These are phyloP conservation scores for Ciona savignyi DNA, from an alignment of 23 tunicate species.

Conservation along the genomic window DNA sequence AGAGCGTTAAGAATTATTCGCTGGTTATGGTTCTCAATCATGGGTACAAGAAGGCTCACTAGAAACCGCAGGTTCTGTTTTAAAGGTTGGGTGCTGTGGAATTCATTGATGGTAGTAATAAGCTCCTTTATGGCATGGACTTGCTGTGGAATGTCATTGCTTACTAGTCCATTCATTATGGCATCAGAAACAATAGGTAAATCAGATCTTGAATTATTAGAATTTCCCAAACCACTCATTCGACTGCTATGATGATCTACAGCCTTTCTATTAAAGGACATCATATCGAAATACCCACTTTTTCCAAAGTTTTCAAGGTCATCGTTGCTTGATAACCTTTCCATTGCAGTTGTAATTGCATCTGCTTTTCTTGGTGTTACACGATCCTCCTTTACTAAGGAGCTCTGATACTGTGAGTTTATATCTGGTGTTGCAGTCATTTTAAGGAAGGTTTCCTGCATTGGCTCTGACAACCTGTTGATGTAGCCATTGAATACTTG, in stretches of 20 bases:
- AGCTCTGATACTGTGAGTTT: background rate
- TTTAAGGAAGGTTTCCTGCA: slow-evolving; percentile 17
- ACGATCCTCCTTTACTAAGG: background rate
- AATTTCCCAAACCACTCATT: background rate
- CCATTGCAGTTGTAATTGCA: background rate
- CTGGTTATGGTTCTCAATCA: slow-evolving; percentile 45
- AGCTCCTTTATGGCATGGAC: slow-evolving; percentile 45
- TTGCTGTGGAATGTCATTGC: slow-evolving; percentile 25
- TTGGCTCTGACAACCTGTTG: slow-evolving; percentile 35
- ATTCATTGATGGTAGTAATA: slow-evolving; percentile 13
- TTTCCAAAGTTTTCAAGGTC: slow-evolving; percentile 25
- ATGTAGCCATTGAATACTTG: slow-evolving; percentile 33
- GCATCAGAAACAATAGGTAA: slow-evolving; percentile 46
- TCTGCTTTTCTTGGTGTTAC: background rate
- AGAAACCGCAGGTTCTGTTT: slow-evolving; percentile 36
- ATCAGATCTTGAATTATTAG: slow-evolving; percentile 11
- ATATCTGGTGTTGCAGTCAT: background rate
- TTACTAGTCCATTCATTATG: slow-evolving; percentile 26
- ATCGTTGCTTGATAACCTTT: background rate
- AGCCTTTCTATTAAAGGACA: background rate
- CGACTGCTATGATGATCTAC: background rate
- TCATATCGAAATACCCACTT: slow-evolving; percentile 48
- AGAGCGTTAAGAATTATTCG: slow-evolving; percentile 52
- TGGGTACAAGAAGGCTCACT: slow-evolving; percentile 62
- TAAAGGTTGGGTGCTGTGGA: slow-evolving; percentile 10